Base-by-base conservation (phyloP, 2,888 invertebrate genomes). In the Serrognathus titanus region DNA sequence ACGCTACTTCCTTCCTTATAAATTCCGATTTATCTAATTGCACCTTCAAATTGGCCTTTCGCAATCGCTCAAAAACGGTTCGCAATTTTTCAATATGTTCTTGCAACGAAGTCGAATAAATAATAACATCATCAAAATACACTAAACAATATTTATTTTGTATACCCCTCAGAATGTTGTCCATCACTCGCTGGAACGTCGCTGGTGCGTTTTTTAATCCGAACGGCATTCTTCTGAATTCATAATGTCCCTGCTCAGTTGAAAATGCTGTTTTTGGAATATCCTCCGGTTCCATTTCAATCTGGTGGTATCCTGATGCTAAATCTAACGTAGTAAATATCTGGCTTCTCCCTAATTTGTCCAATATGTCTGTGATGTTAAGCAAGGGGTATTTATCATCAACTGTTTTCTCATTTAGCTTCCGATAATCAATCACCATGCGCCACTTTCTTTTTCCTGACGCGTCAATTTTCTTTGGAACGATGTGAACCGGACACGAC, bases 201-300 rank as follows among this genome's bases (percentile, higher is more conserved):
- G 65, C 65, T 0, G 71, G 71, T 6, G 69, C 67, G 24, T 66
- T 70, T 45, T 63, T 71, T 1, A 71, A 13, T 3, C 70, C 71
- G 48, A 71, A 70, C 0, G 70, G 71, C 70, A 71, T 72, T 57
- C 71, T 59, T 0, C 66, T 36, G n/a, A 69, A 72, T 48, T 48
- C 11, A 24, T 58, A 67, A 48, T 69, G 65, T n/a, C 65, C 63
- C 12, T 64, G 52, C 37, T 65, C 63, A 2, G 59, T 61, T 10
- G 39, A 55, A 52, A 68, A 69, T 2, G 66, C 65, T 9, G 66
- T 65, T 63, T 67, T 68, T 38, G 49, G 41, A 9, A 60, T 57
- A 13, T 67, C 63, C n/a, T 60, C 40, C 9, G 51, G 43, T 31
- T 61, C 24, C 57, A 66, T 60, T 40, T 62, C 58, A 1, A 68